Evolutionary conservation across 1,140 invertebrate genomes (phyloP).

Genomic region (Conopomorpha cramerella): DNA sequence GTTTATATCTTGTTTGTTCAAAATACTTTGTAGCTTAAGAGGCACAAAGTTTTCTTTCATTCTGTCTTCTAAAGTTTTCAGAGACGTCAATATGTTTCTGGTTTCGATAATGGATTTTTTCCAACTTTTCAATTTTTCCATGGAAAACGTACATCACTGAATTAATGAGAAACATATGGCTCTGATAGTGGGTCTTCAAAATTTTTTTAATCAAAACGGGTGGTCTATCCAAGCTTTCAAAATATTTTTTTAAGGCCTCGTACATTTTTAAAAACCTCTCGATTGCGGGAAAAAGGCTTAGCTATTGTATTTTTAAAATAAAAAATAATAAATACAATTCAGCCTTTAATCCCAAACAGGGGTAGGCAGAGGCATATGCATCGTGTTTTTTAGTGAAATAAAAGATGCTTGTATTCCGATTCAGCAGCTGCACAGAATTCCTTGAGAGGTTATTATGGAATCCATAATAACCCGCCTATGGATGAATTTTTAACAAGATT

Average conservation of each 20-base stretch:
- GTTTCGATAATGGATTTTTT: conserved; percentile 8
- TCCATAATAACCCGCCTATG: too few species aligned
- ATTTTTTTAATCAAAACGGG: conserved; percentile 8
- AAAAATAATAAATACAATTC: too few species aligned
- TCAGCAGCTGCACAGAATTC: conserved; percentile 6
- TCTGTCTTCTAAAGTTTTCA: not conserved
- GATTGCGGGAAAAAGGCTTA: conserved; percentile 8
- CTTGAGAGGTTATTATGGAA: too few species aligned
- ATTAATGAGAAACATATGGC: conserved; percentile 7
- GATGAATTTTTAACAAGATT: too few species aligned
- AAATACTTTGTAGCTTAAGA: conserved; percentile 3
- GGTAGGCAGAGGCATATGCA: too few species aligned
- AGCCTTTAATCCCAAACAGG: too few species aligned
- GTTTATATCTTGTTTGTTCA: conserved; percentile 6
- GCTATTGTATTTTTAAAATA: too few species aligned
- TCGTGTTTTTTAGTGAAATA: conserved; percentile 11
- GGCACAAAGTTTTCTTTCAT: not conserved
- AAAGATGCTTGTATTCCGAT: conserved; percentile 4
- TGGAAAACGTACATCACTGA: conserved; percentile 9
- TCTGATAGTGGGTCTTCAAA: conserved; percentile 9
- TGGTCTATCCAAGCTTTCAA: conserved; percentile 2
- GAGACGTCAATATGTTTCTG: too few species aligned
- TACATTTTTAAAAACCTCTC: conserved; percentile 8
- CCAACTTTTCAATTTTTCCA: not conserved
- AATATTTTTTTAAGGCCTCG: conserved; percentile 6